phyloP scores from a whole-genome alignment of 2,888 invertebrate genomes.

The Charanyca ferruginea region DNA sequence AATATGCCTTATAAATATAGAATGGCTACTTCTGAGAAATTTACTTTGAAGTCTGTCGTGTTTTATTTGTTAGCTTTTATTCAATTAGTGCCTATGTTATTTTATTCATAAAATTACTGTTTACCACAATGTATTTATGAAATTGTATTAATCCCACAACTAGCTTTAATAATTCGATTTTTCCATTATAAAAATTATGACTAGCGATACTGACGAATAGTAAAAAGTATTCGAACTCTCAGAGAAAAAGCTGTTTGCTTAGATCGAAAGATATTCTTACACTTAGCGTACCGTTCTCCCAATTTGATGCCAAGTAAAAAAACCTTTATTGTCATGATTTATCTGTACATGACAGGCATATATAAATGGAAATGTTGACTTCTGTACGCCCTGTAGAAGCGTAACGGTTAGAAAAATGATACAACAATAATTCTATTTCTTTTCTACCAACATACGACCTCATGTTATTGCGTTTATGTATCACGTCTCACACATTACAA shows the following conservation, averaged over 20 bases:
- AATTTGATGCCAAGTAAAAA: slow-evolving; percentile 40
- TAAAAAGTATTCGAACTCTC: neutral
- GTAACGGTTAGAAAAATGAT: slow-evolving; percentile 52
- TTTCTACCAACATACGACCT: slow-evolving; percentile 33
- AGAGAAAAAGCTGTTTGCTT: slow-evolving; percentile 1
- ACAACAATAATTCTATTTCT: slow-evolving; percentile 53
- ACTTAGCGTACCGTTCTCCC: slow-evolving; percentile 9
- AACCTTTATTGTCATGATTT: slow-evolving; percentile 42
- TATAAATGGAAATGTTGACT: slow-evolving; percentile 58
- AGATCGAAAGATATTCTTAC: slow-evolving; percentile 3
- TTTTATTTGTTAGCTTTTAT: slow-evolving; percentile 8
- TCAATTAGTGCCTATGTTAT: slow-evolving; percentile 8
- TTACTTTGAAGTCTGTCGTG: slow-evolving; percentile 24
- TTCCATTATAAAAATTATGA: neutral
- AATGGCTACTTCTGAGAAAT: slow-evolving; percentile 22
- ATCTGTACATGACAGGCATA: slow-evolving; percentile 51
- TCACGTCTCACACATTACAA: slow-evolving; percentile 63
- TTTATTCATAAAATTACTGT: neutral
- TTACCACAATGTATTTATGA: neutral
- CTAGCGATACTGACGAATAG: neutral
- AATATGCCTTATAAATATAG: slow-evolving; percentile 16
- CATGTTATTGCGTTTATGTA: slow-evolving; percentile 56
- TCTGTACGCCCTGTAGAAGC: slow-evolving; percentile 32
- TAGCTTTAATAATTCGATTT: neutral
- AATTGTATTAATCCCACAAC: neutral